Base-by-base conservation (phyloP, 1,140 invertebrate species). In the Mycetomoellerius zeteki region DNA sequence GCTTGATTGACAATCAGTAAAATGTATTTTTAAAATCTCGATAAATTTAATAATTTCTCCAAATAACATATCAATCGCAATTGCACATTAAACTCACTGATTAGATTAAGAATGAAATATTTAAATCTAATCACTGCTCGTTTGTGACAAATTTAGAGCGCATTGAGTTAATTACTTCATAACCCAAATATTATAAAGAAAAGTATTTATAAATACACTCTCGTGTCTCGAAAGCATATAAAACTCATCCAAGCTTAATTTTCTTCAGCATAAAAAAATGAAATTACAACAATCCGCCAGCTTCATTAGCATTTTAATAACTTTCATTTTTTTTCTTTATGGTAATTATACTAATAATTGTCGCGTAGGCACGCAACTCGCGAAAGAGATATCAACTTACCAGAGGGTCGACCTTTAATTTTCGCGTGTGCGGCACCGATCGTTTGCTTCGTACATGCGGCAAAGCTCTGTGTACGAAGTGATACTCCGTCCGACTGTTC, bases 401-500 rank as follows among this genome's bases (percentile, higher is more conserved):
- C 96, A 98, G 93, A 76, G 98, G 98, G 95, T 99, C 98, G 52
- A 97, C 97, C 95, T 99, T 99, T 24, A 99, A 96, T 87, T 97
- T 96, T 89, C 98, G 96, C 67, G 97, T 98, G 93, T 99, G 98
- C 7, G 97, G 96, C 73, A 99, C 96, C 92, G 98, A 99, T 86
- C 99, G 96, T 92, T 98, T 97, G 58, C 96, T 96, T 52, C 99
- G 96, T 30, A 97, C 97, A 89, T 98, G 97, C n/a, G 98, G 98
- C 65, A 99, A 94, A 14, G 98, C 98, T 89, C 97, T 96, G 93
- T 99, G 98, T 37, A 98, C 96, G 95, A 99, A 99, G 95, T 99
- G 98, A 95, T 98, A 99, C 94, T 99, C 98, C 76, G 97, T 97
- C 85, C 97, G 96, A 47, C 98, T 98, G 27, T 97, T 97, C 85